Base-by-base conservation (phyloP, 64 coral and sea anemone genomes). In the Actinia tenebrosa region DNA sequence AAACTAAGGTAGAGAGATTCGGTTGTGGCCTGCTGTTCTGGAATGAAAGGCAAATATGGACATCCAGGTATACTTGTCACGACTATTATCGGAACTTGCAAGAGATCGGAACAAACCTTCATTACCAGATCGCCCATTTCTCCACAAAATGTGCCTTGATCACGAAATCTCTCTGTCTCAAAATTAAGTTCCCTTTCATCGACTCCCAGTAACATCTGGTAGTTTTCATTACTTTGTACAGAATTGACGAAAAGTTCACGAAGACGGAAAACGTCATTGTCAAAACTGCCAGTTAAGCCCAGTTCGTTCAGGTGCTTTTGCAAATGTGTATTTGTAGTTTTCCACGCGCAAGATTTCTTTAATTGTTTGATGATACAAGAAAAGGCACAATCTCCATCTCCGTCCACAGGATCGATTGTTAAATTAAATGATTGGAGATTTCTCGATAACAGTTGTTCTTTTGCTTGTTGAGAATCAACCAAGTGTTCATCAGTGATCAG, bases 41-140 rank as follows among this genome's bases (percentile, higher is more conserved):
- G 93, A 10, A 95, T 69, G 69, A 95, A 95, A 20, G 89, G 93
- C 18, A 88, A 81, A 52, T 88, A 95, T 16, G 89, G 89, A 62
- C 79, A 86, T 3, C 86, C 71, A 53, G 89, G 56, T 27, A 88
- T 63, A 20, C 89, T 91, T 4, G 93, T 91, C 5, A 95, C 86
- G 4, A 95, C 93, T 43, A 95, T 64, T 44, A 95, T 71, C 26
- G 93, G 93, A 45, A 87, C 82, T 86, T 95, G 93, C 23, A 95
- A 61, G 25, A 95, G 62, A 59, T 91, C 86, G 45, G 86, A 80
- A 60, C 69, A 89, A 17, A 88, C 89, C 53, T 91, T 95, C 13
- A 95, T 83, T 60, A 89, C 91, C 68, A 95, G 47, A 72, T 95
- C 93, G 26, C 93, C 93, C 45, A 95, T 90, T 59, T 91, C 86